These are phyloP conservation scores for Intellagama lesueurii DNA, from an alignment of 2,797 vertebrate genomes.

Conservation along the genomic window DNA sequence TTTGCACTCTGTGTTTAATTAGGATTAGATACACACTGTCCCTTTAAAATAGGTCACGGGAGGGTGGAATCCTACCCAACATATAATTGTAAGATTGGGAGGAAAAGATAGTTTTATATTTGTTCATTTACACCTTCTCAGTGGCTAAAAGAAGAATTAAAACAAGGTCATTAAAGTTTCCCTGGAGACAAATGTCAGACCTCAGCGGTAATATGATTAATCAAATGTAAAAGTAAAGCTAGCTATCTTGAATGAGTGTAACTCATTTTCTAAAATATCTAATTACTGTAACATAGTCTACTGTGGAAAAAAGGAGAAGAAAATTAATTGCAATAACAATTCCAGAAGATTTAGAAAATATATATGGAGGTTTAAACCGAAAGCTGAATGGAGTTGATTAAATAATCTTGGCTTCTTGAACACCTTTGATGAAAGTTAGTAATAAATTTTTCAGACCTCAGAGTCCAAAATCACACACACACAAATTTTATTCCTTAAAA, in stretches of 20 bases:
- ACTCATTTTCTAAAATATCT: conserved; percentile 77
- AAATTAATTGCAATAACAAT: conserved; percentile 78
- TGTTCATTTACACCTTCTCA: conserved; percentile 72
- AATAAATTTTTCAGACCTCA: conserved; percentile 71
- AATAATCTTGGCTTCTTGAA: conserved; percentile 75
- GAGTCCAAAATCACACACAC: conserved; percentile 66
- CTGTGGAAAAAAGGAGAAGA: conserved; percentile 44
- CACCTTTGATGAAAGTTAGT: conserved; percentile 69
- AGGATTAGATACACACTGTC: conserved; percentile 51
- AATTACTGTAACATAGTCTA: conserved; percentile 77
- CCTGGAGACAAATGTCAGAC: conserved; percentile 72
- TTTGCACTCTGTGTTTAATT: conserved; percentile 58
- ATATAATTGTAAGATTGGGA: conserved; percentile 61
- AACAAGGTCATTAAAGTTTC: conserved; percentile 78
- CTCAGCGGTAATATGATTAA: conserved; percentile 77
- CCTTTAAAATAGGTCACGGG: conserved; percentile 62
- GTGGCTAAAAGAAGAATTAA: conserved; percentile 72
- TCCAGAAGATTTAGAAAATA: conserved; percentile 67
- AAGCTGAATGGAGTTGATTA: conserved; percentile 76
- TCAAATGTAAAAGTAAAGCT: conserved; percentile 76
- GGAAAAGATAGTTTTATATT: conserved; percentile 66
- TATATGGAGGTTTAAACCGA: conserved; percentile 71
- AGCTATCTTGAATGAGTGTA: conserved; percentile 66
- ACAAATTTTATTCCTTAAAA: conserved; percentile 42
- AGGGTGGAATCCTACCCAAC: conserved; percentile 30